Base-by-base conservation (phyloP, 2,113 vertebrate species). In the Anser cygnoides region DNA sequence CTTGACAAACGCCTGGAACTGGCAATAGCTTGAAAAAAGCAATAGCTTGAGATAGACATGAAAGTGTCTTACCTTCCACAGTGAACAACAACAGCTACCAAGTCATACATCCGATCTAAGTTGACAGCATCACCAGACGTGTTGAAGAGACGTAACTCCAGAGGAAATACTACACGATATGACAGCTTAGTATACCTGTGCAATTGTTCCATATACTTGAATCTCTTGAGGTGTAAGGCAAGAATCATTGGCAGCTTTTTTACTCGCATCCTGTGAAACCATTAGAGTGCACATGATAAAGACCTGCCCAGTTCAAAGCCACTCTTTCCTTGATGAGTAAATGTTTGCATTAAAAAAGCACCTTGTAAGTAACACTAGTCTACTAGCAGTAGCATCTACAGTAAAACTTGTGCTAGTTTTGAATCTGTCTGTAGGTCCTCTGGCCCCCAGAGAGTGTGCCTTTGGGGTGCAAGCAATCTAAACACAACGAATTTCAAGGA, bases 191-290 rank as follows among this genome's bases (percentile, higher is more conserved):
- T 99, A 76, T 99, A 99, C 83, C 99, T 98, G 96, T 99, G 99
- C 52, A 99, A 93, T 89, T 99, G 99, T 95, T 99, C 99, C 99
- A 99, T 99, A 84, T 99, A 99, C 98, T 99, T 99, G 94, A 99
- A 99, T 85, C 99, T 98, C 97, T 99, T 99, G 67, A 99, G 98
- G 94, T 99, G 99, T n/a, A 99, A 98, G 5, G 99, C 99, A 97
- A 99, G 97, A 92, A 99, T 99, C 99, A 99, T 99, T 19, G 99
- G 99, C 86, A 99, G 97, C 94, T 99, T 99, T 97, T 99, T 99
- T 15, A 99, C 99, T 74, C 99, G 98, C 99, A 99, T 99, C 97
- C 99, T 99, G 95, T 49, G 83, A 92, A 97, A 94, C 41, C 76
- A 52, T 12, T 33, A 84, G 11, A 90, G 20, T 1, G 4, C 44